phyloP scores from a whole-genome alignment of 92 coral and sea anemone species.

The Heliopora coerulea region DNA sequence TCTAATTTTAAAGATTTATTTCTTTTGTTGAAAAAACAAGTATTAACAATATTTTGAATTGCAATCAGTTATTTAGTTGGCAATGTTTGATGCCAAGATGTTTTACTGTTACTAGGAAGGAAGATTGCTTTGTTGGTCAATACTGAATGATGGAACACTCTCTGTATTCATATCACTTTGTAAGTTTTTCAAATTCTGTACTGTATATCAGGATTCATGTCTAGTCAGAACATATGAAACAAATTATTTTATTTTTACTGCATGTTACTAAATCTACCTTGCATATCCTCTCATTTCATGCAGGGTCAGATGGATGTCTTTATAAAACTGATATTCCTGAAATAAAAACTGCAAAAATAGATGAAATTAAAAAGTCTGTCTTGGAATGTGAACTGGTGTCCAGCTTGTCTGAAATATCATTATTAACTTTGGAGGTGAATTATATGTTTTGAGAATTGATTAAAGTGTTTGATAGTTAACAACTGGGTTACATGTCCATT shows the following conservation, averaged over 20 bases:
- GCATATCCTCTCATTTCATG: neutral
- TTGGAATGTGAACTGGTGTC: conserved; percentile 17
- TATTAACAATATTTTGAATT: no score
- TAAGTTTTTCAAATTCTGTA: neutral
- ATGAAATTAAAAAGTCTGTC: neutral
- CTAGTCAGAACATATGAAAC: neutral
- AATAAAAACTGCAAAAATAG: neutral
- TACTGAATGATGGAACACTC: conserved; percentile 14
- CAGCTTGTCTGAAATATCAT: conserved; percentile 2
- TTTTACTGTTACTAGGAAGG: conserved; percentile 6
- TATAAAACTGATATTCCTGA: conserved; percentile 57
- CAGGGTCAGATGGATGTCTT: conserved; percentile 86
- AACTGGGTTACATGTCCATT: no score
- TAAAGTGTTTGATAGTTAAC: no score
- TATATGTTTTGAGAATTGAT: neutral
- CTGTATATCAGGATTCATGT: no score
- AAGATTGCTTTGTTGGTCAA: conserved; percentile 17
- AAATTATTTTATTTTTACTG: neutral
- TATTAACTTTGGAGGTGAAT: neutral
- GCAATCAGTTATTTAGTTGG: no score
- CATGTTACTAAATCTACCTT: neutral
- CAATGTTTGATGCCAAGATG: no score
- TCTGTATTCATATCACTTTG: conserved; percentile 23
- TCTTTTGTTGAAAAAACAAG: no score
- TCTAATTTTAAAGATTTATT: no score